A percentile compares a stretch with the other conserved stretches of the same genome.
These are phyloP conservation scores for Parascotia fuliginaria DNA, from an alignment of 2,888 invertebrate genomes.

Conservation along the genomic window DNA sequence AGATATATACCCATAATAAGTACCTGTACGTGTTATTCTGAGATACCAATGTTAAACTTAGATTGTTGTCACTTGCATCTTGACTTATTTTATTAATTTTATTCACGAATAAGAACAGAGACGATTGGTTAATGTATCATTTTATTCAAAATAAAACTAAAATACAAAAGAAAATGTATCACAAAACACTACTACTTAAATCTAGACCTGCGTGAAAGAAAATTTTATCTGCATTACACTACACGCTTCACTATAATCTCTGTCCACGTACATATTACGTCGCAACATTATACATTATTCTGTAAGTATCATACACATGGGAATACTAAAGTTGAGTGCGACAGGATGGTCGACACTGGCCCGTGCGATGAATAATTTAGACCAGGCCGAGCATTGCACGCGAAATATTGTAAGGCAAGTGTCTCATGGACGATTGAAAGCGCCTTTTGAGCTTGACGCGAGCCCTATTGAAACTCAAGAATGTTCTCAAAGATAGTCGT, in stretches of 20 bases:
- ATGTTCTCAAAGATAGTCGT: conserved; percentile 9
- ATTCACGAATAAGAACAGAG: too few species aligned
- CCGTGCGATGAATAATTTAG: conserved; percentile 59
- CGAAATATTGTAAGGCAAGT: conserved; percentile 38
- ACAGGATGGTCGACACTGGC: conserved; percentile 49
- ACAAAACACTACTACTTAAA: background rate
- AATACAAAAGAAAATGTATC: too few species aligned
- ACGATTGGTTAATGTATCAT: too few species aligned
- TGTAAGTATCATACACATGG: conserved; percentile 59
- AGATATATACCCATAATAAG: background rate
- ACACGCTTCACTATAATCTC: conserved; percentile 39
- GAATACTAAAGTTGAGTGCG: conserved; percentile 61
- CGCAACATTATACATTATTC: conserved; percentile 63
- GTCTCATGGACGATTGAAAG: conserved; percentile 12
- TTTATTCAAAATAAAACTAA: too few species aligned
- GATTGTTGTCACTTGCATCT: too few species aligned
- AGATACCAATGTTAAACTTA: too few species aligned
- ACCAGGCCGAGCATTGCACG: conserved; percentile 39
- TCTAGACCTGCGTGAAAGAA: background rate
- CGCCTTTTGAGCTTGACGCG: conserved; percentile 9
- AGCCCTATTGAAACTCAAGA: conserved; percentile 13
- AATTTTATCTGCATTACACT: conserved; percentile 14
- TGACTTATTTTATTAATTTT: too few species aligned
- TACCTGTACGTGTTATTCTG: too few species aligned
- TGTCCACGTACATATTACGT: conserved; percentile 38